Evolutionary conservation across 2,113 vertebrate genomes (phyloP).

Genomic region (Atractosteus spatula): DNA sequence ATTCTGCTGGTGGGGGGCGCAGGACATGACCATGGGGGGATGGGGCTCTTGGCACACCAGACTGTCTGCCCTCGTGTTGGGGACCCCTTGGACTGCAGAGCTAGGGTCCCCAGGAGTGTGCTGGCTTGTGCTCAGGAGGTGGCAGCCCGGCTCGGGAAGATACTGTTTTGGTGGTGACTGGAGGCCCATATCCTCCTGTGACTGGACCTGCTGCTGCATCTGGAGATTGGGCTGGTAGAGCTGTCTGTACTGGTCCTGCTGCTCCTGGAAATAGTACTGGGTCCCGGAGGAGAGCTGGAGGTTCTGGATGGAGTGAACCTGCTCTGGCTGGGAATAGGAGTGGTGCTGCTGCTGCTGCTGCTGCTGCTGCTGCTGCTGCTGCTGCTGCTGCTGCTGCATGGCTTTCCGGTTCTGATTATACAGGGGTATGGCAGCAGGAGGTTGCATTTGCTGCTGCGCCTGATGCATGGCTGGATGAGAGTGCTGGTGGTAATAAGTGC

Average conservation of each 20-base stretch:
- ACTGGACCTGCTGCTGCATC: slow-evolving; percentile 31
- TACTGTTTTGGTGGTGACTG: slow-evolving; percentile 59
- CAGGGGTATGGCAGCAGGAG: slow-evolving; percentile 48
- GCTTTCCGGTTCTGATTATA: slow-evolving; percentile 61
- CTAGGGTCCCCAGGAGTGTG: slow-evolving; percentile 41
- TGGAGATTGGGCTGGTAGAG: slow-evolving; percentile 63
- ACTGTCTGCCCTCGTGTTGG: slow-evolving; percentile 28
- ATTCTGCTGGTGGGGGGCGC: neutral
- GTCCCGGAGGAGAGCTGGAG: slow-evolving; percentile 67
- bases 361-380: slow-evolving; percentile 41
- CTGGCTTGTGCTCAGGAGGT: slow-evolving; percentile 50
- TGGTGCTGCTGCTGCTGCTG: slow-evolving; percentile 30
- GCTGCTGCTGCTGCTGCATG: slow-evolving; percentile 56
- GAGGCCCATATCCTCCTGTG: slow-evolving; percentile 22
- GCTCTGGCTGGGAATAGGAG: slow-evolving; percentile 56
- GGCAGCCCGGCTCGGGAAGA: slow-evolving; percentile 51
- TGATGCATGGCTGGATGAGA: slow-evolving; percentile 65
- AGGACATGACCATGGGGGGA: neutral
- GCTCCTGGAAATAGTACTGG: slow-evolving; percentile 73
- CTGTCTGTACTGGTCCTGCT: slow-evolving; percentile 62
- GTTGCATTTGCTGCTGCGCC: slow-evolving; percentile 47
- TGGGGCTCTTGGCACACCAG: slow-evolving; percentile 2
- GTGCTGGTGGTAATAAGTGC: slow-evolving; percentile 63
- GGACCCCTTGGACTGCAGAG: slow-evolving; percentile 41
- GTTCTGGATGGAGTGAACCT: slow-evolving; percentile 65